A percentile compares a stretch with the other conserved stretches of the same genome.
Evolutionary conservation across 2,888 invertebrate species (phyloP).

Genomic region (Heliothis peltigera): DNA sequence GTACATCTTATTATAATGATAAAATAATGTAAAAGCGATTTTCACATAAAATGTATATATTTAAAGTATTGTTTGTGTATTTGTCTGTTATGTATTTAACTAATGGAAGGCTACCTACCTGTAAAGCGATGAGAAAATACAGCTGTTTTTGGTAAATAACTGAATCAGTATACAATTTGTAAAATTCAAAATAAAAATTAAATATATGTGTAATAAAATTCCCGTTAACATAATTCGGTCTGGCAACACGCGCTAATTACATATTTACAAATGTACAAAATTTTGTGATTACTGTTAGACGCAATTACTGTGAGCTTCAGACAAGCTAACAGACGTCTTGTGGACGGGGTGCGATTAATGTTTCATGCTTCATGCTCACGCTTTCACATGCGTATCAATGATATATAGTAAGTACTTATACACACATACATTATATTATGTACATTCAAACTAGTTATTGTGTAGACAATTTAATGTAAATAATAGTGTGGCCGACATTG

Average conservation of each 20-base stretch:
- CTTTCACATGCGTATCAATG: constrained; percentile 51
- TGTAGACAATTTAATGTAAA: not conserved
- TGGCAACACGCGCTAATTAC: not conserved
- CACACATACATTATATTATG: constrained; percentile 20
- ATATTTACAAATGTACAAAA: constrained; percentile 37
- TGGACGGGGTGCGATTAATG: constrained; percentile 21
- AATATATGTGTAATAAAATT: not conserved
- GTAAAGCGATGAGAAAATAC: not conserved
- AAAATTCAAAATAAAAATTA: not conserved
- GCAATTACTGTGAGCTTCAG: constrained; percentile 24
- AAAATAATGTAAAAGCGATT: not conserved
- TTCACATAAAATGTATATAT: no score
- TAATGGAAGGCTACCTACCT: constrained; percentile 37
- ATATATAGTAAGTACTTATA: no score
- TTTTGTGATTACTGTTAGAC: constrained; percentile 7
- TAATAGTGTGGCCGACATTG: not conserved
- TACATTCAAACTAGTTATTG: not conserved
- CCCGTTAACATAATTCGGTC: not conserved
- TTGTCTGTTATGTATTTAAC: not conserved
- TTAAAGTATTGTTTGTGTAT: not conserved
- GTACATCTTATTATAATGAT: constrained; percentile 59
- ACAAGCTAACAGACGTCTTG: constrained; percentile 13
- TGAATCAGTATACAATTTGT: not conserved
- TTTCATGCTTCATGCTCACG: constrained; percentile 54
- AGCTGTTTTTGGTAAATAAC: not conserved